phyloP scores from a whole-genome alignment of 2,797 vertebrate genomes.

The Rhadinocentrus ornatus region DNA sequence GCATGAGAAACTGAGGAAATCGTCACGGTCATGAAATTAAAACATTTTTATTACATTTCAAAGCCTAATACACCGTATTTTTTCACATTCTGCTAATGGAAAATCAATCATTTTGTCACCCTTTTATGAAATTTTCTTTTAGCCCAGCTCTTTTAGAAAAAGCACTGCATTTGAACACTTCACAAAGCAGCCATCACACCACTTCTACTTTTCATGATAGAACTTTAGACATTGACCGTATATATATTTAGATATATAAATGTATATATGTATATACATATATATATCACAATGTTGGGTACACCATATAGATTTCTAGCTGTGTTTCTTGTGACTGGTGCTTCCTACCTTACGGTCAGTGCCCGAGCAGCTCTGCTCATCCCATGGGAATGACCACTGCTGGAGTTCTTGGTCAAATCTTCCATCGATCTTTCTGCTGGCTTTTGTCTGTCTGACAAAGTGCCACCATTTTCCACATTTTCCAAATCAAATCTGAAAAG shows the following conservation, averaged over 20 bases:
- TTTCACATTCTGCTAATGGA: not conserved
- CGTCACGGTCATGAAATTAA: not conserved
- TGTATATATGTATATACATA: too few species aligned
- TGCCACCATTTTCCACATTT: conserved; percentile 86
- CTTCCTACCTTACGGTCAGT: conserved; percentile 89
- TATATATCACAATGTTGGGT: not conserved
- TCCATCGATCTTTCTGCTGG: conserved; percentile 88
- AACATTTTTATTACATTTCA: not conserved
- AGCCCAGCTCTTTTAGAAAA: not conserved
- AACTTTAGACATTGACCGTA: not conserved
- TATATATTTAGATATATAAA: not conserved
- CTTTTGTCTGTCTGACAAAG: conserved; percentile 83
- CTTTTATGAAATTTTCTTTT: not conserved
- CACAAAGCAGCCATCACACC: not conserved
- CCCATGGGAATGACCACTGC: conserved; percentile 79
- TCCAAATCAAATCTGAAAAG: conserved; percentile 88
- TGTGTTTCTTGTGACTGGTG: not conserved
- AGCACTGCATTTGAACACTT: not conserved
- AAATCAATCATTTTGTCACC: conserved; percentile 1
- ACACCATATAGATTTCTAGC: not conserved
- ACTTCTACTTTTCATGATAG: conserved; percentile 20
- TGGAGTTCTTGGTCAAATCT: conserved; percentile 87
- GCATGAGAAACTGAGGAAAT: not conserved
- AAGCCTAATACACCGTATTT: not conserved
- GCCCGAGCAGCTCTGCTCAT: conserved; percentile 85